These are phyloP conservation scores for Carapus acus DNA, from an alignment of 2,797 vertebrate species.

Conservation along the genomic window DNA sequence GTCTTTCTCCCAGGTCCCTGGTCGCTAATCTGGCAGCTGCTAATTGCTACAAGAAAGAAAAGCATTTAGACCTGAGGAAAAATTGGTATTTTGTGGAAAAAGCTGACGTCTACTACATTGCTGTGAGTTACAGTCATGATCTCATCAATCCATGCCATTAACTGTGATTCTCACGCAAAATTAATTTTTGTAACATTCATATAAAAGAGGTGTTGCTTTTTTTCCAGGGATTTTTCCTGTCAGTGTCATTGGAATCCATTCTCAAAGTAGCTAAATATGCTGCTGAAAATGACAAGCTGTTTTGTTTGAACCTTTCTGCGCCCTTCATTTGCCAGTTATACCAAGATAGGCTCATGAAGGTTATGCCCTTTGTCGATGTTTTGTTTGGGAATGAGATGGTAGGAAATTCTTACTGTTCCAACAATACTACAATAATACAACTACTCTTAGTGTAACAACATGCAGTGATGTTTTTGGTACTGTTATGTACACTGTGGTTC, in stretches of 20 bases:
- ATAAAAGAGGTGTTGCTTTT: no score
- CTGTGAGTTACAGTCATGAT: conserved; percentile 85
- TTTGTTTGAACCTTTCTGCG: conserved; percentile 92
- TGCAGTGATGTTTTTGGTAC: no score
- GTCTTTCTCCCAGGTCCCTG: conserved; percentile 79
- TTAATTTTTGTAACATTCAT: no score
- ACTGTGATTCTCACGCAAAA: no score
- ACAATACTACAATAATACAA: no score
- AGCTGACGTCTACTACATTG: conserved; percentile 95
- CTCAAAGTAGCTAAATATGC: conserved; percentile 90
- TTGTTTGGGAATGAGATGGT: conserved; percentile 96
- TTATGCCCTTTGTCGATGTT: conserved; percentile 91
- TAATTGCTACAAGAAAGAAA: conserved; percentile 96
- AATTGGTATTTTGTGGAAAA: conserved; percentile 96
- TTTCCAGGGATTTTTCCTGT: conserved; percentile 92
- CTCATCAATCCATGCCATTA: no score
- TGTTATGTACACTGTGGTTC: neutral
- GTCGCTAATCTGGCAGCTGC: conserved; percentile 95
- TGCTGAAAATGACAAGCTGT: conserved; percentile 88
- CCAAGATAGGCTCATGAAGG: conserved; percentile 91
- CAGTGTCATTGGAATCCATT: conserved; percentile 92
- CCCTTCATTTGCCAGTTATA: conserved; percentile 97
- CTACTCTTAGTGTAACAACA: no score
- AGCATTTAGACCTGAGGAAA: conserved; percentile 93
- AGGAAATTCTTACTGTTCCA: no score